Evolutionary conservation across 2,113 vertebrate species (phyloP).

Genomic region (Glaucomys volans): DNA sequence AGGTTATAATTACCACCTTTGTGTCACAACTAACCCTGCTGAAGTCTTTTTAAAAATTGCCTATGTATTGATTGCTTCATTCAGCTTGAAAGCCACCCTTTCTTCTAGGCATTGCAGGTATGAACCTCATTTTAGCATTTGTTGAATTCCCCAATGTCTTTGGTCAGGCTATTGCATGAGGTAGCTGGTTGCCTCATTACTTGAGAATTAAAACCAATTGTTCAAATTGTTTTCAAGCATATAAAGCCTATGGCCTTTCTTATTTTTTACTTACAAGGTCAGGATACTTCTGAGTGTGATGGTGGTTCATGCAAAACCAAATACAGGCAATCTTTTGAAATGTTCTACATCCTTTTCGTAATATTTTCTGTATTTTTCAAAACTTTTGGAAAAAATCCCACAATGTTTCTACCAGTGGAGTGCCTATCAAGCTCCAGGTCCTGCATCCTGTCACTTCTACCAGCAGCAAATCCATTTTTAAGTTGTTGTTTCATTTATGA

Average conservation of each 20-base stretch:
- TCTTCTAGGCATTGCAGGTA: no score
- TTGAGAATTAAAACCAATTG: neutral
- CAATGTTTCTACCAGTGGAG: neutral
- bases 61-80: no score
- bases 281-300: neutral
- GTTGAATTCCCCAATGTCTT: no score
- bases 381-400: neutral
- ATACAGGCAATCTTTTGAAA: neutral
- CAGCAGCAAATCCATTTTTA: neutral
- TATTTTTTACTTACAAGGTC: no score
- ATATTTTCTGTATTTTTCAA: neutral
- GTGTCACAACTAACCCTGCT: no score
- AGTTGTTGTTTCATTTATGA: neutral
- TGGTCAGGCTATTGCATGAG: neutral
- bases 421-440: neutral
- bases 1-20: no score
- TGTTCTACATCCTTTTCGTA: neutral
- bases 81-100: no score
- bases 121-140: no score
- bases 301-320: neutral
- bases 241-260: neutral
- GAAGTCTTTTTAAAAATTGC: no score
- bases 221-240: neutral
- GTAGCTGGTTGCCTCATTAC: neutral
- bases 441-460: neutral